Conservation (phyloP, 2,888 invertebrate species). For the Eueremaeus valkanovi region DNA sequence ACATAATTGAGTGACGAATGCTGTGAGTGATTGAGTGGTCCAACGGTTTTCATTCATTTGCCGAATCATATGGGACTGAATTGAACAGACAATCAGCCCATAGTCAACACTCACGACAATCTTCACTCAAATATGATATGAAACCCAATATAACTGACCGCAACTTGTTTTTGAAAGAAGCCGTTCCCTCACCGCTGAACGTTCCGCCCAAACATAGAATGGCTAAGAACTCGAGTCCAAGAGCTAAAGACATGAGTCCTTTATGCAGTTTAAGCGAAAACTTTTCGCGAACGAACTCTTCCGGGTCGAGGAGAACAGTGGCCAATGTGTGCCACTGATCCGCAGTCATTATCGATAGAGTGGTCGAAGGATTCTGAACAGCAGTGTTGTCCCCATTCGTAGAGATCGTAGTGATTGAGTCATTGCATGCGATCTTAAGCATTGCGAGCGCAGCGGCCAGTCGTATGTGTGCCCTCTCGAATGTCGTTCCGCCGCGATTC, state of each 20-base stretch:
- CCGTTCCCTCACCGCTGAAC: neutral
- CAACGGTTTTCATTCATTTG: too few species aligned
- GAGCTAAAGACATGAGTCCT: constrained; percentile 61
- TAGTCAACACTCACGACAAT: too few species aligned
- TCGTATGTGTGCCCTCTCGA: constrained; percentile 86
- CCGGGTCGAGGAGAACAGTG: constrained; percentile 38
- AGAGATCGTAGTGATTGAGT: constrained; percentile 38
- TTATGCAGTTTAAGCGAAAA: constrained; percentile 91
- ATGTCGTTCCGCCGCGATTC: constrained; percentile 56
- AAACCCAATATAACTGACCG: neutral
- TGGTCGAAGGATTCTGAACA: constrained; percentile 22
- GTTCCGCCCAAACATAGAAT: constrained; percentile 81
- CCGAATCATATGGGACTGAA: too few species aligned
- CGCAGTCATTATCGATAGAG: constrained; percentile 38
- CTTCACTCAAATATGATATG: too few species aligned
- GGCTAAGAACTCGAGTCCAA: constrained; percentile 95
- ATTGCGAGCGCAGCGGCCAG: constrained; percentile 90
- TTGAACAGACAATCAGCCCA: too few species aligned
- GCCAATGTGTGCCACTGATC: constrained; percentile 42
- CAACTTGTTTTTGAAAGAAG: constrained; percentile 38
- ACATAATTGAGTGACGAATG: too few species aligned
- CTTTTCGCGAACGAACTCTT: constrained; percentile 66
- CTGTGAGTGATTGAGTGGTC: too few species aligned
- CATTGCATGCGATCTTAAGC: constrained; percentile 91
- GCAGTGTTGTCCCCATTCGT: constrained; percentile 32